Conservation (phyloP, 2,113 vertebrate genomes). For the cat (Felis catus) region DNA sequence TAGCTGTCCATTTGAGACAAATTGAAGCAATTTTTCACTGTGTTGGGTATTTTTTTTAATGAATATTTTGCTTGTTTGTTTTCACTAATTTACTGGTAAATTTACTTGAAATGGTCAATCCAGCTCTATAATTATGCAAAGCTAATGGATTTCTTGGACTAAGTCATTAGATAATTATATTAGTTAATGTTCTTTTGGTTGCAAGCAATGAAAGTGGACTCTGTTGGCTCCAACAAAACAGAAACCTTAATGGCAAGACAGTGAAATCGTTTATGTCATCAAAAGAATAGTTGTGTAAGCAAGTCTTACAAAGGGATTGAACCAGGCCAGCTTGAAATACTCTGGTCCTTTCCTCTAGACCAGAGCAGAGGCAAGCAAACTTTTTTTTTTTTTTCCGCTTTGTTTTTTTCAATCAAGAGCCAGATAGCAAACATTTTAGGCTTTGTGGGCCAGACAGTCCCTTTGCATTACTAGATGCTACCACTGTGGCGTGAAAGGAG, state of each 20-base stretch:
- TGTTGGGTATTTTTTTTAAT: constrained; percentile 1
- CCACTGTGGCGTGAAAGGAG: not conserved
- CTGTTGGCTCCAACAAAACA: not conserved
- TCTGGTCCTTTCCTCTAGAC: not conserved
- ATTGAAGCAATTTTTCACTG: not conserved
- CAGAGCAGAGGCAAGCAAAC: not conserved
- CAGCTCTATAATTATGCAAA: constrained; percentile 58
- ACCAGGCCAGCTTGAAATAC: not conserved
- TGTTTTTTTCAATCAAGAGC: not conserved
- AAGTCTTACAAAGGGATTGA: not conserved
- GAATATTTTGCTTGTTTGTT: constrained; percentile 44
- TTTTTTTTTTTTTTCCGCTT: not conserved
- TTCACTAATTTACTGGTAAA: constrained; percentile 55
- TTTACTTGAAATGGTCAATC: constrained; percentile 52
- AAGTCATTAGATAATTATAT: constrained; percentile 56
- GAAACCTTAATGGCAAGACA: not conserved
- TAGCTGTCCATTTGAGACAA: not conserved
- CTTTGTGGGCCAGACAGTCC: not conserved
- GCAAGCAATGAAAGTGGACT: not conserved
- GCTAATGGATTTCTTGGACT: constrained; percentile 66
- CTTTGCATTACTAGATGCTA: not conserved
- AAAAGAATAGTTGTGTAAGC: not conserved
- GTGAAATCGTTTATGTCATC: not conserved
- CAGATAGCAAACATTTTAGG: not conserved
- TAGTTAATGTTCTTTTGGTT: constrained; percentile 37